Conservation (phyloP, 2,888 invertebrate genomes). For the Tanypteryx hageni region DNA sequence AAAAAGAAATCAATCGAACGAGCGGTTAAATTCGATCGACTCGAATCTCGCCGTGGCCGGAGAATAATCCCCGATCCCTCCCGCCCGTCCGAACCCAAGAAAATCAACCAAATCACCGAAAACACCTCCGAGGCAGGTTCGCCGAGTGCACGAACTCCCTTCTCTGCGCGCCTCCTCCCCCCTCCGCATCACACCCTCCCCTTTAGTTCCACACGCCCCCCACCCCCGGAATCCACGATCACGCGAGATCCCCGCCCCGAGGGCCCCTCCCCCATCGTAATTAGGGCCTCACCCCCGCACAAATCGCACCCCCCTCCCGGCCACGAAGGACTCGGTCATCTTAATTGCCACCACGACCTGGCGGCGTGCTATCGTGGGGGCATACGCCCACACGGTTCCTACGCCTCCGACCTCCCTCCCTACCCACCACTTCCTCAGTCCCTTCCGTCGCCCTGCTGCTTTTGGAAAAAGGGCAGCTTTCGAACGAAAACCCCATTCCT, state of each 20-base stretch:
- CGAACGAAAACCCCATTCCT: neutral
- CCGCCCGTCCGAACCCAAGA: neutral
- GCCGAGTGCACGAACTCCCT: slow-evolving; percentile 34
- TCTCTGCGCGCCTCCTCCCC: neutral
- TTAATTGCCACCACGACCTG: slow-evolving; percentile 55
- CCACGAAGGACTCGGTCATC: slow-evolving; percentile 17
- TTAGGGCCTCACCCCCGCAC: slow-evolving; percentile 24
- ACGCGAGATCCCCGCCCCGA: slow-evolving; percentile 31
- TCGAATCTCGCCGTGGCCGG: slow-evolving; percentile 30
- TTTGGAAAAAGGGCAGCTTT: neutral
- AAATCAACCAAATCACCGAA: slow-evolving; percentile 38
- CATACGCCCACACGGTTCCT: slow-evolving; percentile 12
- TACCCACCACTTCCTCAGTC: neutral
- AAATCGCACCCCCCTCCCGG: neutral
- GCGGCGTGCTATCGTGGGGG: slow-evolving; percentile 2
- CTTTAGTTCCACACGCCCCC: neutral
- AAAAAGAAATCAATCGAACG: neutral
- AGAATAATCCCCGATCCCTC: slow-evolving; percentile 1
- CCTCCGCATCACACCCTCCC: neutral
- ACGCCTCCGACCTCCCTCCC: neutral
- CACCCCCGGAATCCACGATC: slow-evolving; percentile 14
- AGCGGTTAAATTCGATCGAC: neutral
- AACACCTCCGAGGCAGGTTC: slow-evolving; percentile 54
- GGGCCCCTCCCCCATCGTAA: neutral
- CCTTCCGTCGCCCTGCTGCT: neutral